These are phyloP conservation scores for Gasterosteus nipponicus DNA, from an alignment of 2,113 vertebrate genomes.

Conservation along the genomic window DNA sequence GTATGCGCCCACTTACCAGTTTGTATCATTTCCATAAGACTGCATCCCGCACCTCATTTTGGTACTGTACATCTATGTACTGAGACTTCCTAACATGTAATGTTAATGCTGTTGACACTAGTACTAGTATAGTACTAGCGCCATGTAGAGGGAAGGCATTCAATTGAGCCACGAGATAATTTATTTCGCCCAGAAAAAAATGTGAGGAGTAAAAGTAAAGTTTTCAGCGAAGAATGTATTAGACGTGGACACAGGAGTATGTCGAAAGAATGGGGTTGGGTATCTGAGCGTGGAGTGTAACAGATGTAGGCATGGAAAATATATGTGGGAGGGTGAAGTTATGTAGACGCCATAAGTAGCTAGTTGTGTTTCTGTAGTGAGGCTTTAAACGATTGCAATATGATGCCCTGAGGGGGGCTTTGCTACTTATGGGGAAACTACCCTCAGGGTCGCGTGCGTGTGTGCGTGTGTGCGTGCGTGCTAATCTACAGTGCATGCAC, in stretches of 20 bases:
- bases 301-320: conserved; percentile 70
- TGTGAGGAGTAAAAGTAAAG: conserved; percentile 1
- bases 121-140: not conserved
- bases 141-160: conserved; percentile 12
- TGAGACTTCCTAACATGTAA: not conserved
- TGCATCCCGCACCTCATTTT: not conserved
- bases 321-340: conserved; percentile 45
- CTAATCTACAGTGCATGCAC: conserved; percentile 35
- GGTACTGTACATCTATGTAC: not conserved
- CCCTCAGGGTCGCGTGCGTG: conserved; percentile 12
- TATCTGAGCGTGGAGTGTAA: conserved; percentile 29
- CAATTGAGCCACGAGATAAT: conserved; percentile 1
- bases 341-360: conserved; percentile 71
- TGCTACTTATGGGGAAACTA: conserved; percentile 55
- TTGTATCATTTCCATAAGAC: not conserved
- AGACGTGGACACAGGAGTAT: conserved; percentile 37
- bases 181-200: conserved; percentile 2
- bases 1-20: conserved; percentile 58
- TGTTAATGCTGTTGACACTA: not conserved
- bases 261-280: conserved; percentile 54
- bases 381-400: conserved; percentile 68
- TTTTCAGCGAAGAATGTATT: conserved; percentile 45
- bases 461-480: conserved; percentile 4
- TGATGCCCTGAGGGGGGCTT: conserved; percentile 45
- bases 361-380: conserved; percentile 61